These are phyloP conservation scores for Acleris cristana DNA, from an alignment of 2,888 invertebrate genomes.

Conservation along the genomic window DNA sequence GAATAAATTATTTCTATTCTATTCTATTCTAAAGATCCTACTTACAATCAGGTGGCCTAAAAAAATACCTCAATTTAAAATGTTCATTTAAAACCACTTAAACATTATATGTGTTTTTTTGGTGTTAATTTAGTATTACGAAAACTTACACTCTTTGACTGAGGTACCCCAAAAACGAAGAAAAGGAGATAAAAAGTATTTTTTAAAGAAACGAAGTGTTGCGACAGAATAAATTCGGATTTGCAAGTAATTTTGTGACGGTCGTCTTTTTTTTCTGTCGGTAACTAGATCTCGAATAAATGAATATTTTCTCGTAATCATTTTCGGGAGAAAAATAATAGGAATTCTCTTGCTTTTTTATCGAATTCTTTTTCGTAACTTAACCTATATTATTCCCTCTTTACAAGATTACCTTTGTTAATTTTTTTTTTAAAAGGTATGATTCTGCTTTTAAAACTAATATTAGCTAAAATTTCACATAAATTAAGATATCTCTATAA, in stretches of 20 bases:
- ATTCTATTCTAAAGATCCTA: too few relatives aligned
- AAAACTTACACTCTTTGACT: background rate
- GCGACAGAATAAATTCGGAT: conserved; percentile 34
- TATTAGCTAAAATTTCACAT: too few relatives aligned
- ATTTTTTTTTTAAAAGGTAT: too few relatives aligned
- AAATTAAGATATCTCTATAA: too few relatives aligned
- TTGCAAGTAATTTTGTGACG: conserved; percentile 32
- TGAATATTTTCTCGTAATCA: conserved; percentile 37
- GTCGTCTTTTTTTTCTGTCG: conserved; percentile 26
- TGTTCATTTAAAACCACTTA: background rate
- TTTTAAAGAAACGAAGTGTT: conserved; percentile 34
- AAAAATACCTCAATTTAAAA: too few relatives aligned
- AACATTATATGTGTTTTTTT: too few relatives aligned
- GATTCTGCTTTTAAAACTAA: too few relatives aligned
- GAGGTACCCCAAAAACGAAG: conserved; percentile 20
- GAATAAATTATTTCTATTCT: too few relatives aligned
- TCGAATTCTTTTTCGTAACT: conserved; percentile 2
- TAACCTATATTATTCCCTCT: background rate
- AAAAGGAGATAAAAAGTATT: conserved; percentile 25
- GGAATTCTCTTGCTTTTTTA: conserved; percentile 8
- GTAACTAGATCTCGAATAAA: conserved; percentile 36
- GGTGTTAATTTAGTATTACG: too few relatives aligned
- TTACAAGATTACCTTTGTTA: background rate
- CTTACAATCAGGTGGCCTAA: too few relatives aligned
- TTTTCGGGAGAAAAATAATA: conserved; percentile 25